Evolutionary conservation across 1,140 invertebrate species (phyloP), one percentile per base, ranked within the genome.

Genomic region (Eriocheir sinensis): DNA sequence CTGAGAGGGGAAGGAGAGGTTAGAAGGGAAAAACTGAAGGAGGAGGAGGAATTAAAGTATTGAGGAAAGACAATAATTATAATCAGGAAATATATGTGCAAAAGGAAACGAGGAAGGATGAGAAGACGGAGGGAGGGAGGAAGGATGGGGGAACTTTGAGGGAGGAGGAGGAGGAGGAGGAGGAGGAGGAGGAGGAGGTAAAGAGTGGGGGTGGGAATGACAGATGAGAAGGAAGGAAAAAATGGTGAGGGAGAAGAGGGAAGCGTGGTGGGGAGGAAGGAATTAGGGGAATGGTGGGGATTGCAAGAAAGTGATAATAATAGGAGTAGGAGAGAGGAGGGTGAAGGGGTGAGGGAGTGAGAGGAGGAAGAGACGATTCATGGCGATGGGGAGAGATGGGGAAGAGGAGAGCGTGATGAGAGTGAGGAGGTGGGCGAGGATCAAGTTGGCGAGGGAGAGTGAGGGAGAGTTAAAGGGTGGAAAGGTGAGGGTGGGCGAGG

Each of bases 161-260:
- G 86, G 88, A n/a, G 93, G 81, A 53, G 79, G 8, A 48, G 81
- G 32, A 72, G 93, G 27, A 79, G 36, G 48, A 36, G 17, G 36
- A 83, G 83, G 41, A 93, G 53, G 79, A 89, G 79, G 88, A 88
- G 93, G 34, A 89, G 93, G n/a, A 93, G 40, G 40, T 40, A 86
- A n/a, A 85, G 80, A 41, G 44, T 6, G 79, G 79, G 79, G 27
- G 27, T 9, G 27, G 79, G 4, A 27, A 81, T 6, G 27, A n/a
- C 27, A 34, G 27, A 81, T 81, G 79, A n/a, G 6, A 6, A 81
- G 79, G 79, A 27, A 30, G 27, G 79, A 34, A 81, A 27, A 27
- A 27, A 72, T 72, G 12, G 27, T 72, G 12, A 12, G 12, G 12
- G 79, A 30, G 27, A 30, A 81, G 79, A n/a, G 27, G 79, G 79